phyloP scores from a whole-genome alignment of 2,888 invertebrate genomes.

The Seladonia tumulorum region DNA sequence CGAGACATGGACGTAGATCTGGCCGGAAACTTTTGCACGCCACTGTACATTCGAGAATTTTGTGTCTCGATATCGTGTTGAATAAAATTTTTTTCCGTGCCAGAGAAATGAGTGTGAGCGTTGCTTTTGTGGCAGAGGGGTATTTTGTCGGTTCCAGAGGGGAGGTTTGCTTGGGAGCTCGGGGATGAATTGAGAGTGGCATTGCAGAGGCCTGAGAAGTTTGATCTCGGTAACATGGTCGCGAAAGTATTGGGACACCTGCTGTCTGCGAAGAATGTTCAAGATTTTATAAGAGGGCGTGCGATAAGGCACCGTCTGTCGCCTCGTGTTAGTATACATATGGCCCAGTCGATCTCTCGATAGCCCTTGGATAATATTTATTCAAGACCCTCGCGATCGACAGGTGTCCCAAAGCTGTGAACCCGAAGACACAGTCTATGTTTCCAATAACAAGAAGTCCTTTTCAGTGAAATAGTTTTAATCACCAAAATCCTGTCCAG shows the following conservation, averaged over 20 bases:
- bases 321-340: neutral
- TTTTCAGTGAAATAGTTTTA: neutral
- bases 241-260: neutral
- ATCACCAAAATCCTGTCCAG: neutral
- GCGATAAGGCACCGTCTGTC: neutral
- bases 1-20: too few relatives aligned
- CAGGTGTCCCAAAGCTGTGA: neutral
- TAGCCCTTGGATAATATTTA: slow-evolving; percentile 1
- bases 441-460: neutral
- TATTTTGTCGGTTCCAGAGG: neutral
- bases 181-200: neutral
- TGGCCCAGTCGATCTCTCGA: neutral
- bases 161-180: neutral
- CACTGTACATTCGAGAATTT: neutral
- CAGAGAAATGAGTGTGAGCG: neutral
- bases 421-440: neutral
- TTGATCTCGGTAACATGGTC: neutral
- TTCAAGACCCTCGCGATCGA: neutral
- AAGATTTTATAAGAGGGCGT: neutral
- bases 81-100: neutral
- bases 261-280: neutral
- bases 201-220: neutral
- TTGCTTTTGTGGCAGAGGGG: neutral
- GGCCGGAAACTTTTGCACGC: too few relatives aligned
- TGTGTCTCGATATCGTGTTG: neutral